These are phyloP conservation scores for Monoplex corrugatus DNA, from an alignment of 2,888 invertebrate species.

Conservation along the genomic window DNA sequence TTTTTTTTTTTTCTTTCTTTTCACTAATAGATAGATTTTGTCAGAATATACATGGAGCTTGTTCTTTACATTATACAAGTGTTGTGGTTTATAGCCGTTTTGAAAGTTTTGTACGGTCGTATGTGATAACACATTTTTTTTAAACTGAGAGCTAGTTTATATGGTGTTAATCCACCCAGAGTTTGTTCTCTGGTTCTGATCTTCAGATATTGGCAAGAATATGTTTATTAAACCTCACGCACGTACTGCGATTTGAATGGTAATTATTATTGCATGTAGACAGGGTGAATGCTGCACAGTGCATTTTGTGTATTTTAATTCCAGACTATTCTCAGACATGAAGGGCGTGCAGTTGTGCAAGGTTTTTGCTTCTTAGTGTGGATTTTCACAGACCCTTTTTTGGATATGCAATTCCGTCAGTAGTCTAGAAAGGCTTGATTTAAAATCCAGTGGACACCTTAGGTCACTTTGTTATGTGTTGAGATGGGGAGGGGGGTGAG, in stretches of 20 bases:
- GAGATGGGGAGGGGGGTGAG: not conserved
- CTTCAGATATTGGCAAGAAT: too few relatives aligned
- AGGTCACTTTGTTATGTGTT: not conserved
- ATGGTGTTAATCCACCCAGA: conserved; percentile 26
- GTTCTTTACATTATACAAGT: conserved; percentile 25
- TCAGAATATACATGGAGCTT: not conserved
- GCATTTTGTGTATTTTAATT: not conserved
- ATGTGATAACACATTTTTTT: conserved; percentile 35
- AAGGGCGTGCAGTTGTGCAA: not conserved
- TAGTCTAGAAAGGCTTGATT: conserved; percentile 2
- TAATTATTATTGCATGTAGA: not conserved
- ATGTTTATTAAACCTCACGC: too few relatives aligned
- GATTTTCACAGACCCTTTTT: conserved; percentile 12
- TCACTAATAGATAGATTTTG: not conserved
- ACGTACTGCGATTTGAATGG: too few relatives aligned
- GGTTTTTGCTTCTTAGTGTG: not conserved
- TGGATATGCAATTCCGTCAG: conserved; percentile 28
- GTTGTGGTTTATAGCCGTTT: conserved; percentile 24
- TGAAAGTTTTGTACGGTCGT: conserved; percentile 29
- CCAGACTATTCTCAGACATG: not conserved
- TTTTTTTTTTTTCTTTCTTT: not conserved
- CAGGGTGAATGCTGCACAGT: not conserved
- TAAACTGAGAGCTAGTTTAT: not conserved
- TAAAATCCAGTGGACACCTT: not conserved
- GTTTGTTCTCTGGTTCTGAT: too few relatives aligned